Conservation (phyloP, 2,888 invertebrate species). For the Aromia moschata region DNA sequence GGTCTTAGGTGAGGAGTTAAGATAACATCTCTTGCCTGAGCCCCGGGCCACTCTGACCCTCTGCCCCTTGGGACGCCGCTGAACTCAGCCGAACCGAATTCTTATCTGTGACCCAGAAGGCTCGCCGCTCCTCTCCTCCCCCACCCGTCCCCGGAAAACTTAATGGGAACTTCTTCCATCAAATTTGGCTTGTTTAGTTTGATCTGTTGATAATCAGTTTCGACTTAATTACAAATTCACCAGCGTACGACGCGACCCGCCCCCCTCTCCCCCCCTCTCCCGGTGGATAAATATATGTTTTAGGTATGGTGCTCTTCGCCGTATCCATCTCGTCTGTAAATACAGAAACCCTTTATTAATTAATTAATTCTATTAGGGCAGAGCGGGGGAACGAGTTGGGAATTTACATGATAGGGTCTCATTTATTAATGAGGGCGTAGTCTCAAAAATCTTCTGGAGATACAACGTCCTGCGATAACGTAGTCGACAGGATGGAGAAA, state of each 20-base stretch:
- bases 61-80: too few relatives aligned
- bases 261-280: too few relatives aligned
- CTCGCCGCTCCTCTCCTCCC: too few relatives aligned
- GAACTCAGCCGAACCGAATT: too few relatives aligned
- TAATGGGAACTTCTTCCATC: background rate
- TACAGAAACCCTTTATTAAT: constrained; percentile 21
- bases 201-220: constrained; percentile 18
- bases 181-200: constrained; percentile 14
- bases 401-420: background rate
- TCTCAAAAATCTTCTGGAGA: background rate
- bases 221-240: constrained; percentile 15
- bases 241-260: constrained; percentile 5
- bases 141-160: background rate
- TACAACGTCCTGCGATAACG: too few relatives aligned
- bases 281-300: constrained; percentile 17
- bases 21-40: too few relatives aligned
- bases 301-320: constrained; percentile 12
- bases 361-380: constrained; percentile 19
- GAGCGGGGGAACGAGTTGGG: background rate
- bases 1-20: too few relatives aligned
- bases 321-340: constrained; percentile 17
- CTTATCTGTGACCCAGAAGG: too few relatives aligned
- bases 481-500: too few relatives aligned
- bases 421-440: too few relatives aligned
- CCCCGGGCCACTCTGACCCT: too few relatives aligned